A percentile compares a stretch with the other conserved stretches of the same genome.
Evolutionary conservation across 37 sponge, comb jelly and placozoan species (phyloP).

Genomic region (Theonella swinhoei): DNA sequence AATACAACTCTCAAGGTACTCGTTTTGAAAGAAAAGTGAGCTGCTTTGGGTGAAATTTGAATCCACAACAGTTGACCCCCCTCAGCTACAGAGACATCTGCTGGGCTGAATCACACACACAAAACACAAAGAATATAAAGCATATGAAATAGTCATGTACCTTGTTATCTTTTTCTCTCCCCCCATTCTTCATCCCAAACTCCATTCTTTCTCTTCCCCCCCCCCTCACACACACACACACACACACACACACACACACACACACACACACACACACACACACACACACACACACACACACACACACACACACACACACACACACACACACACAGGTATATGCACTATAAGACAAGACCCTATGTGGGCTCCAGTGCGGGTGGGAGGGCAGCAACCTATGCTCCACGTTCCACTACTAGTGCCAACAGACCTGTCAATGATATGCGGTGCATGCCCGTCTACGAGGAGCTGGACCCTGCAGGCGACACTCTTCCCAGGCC

Average conservation of each 20-base stretch:
- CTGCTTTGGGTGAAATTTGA: too few species aligned
- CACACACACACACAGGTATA: too few species aligned
- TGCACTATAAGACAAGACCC: slow-evolving; percentile 74
- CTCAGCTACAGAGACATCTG: too few species aligned
- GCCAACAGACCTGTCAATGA: slow-evolving; percentile 3
- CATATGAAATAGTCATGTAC: too few species aligned
- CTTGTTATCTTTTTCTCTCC: background rate
- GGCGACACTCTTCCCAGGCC: background rate
- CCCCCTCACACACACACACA: too few species aligned
- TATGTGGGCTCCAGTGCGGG: background rate
- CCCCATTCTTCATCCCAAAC: background rate
- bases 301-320: too few species aligned
- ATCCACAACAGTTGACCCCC: too few species aligned
- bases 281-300: background rate
- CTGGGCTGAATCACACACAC: too few species aligned
- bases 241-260: background rate
- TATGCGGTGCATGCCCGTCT: slow-evolving; percentile 26
- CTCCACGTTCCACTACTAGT: background rate
- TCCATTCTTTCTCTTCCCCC: background rate
- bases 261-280: background rate
- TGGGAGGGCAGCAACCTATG: background rate
- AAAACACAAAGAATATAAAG: too few species aligned
- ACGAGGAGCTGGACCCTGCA: slow-evolving; percentile 32
- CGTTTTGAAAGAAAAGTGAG: too few species aligned
- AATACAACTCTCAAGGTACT: too few species aligned